Conservation (phyloP, 2,888 invertebrate genomes). For the Dryobota labecula region DNA sequence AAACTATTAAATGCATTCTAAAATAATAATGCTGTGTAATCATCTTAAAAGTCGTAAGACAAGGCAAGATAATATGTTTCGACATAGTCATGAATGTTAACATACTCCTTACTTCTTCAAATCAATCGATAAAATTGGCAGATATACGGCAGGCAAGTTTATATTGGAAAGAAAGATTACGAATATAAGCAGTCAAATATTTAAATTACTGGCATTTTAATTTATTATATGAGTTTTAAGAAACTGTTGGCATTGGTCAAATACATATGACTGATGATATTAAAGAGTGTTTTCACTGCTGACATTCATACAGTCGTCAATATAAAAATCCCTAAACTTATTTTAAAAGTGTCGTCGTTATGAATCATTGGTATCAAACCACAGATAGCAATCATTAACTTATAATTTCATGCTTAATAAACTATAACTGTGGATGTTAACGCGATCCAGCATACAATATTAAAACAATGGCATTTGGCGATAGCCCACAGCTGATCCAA, state of each 20-base stretch:
- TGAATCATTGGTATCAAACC: slow-evolving; percentile 23
- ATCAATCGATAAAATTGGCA: slow-evolving; percentile 60
- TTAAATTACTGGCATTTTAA: slow-evolving; percentile 22
- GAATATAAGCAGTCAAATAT: slow-evolving; percentile 22
- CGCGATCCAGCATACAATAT: neutral
- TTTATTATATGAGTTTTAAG: neutral
- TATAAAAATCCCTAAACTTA: slow-evolving; percentile 23
- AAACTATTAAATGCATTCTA: slow-evolving; percentile 73
- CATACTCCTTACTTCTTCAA: slow-evolving; percentile 15
- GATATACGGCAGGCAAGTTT: slow-evolving; percentile 61
- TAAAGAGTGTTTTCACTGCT: neutral
- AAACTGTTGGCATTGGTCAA: slow-evolving; percentile 15
- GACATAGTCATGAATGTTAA: slow-evolving; percentile 65
- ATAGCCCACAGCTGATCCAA: slow-evolving; percentile 8
- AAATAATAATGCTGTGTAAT: slow-evolving; percentile 67
- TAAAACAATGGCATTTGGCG: slow-evolving; percentile 2
- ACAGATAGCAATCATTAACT: slow-evolving; percentile 6
- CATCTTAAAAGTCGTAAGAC: slow-evolving; percentile 45
- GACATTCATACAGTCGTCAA: slow-evolving; percentile 16
- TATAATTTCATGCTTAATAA: neutral
- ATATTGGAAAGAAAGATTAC: slow-evolving; percentile 27
- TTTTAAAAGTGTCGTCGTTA: slow-evolving; percentile 12
- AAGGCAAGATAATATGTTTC: slow-evolving; percentile 75
- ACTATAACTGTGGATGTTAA: neutral
- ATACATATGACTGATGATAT: slow-evolving; percentile 1